Evolutionary conservation across 2,888 invertebrate species (phyloP).

Genomic region (Agrochola lota): DNA sequence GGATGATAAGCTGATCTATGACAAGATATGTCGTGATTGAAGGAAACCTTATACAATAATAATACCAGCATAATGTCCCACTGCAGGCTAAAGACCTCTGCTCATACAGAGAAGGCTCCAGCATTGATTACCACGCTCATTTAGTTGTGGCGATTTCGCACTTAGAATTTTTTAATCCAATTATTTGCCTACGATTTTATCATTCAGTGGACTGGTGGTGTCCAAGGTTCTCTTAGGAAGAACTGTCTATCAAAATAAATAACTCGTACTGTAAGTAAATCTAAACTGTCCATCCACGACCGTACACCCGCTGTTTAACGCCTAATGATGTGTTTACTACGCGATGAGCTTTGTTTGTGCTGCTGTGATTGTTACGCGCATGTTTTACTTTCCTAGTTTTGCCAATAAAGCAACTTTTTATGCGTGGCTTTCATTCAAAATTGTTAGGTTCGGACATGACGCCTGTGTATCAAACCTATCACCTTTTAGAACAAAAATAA

Average conservation of each 20-base stretch:
- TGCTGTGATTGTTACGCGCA: constrained; percentile 82
- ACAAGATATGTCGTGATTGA: no score
- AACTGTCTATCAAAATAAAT: background rate
- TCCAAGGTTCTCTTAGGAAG: background rate
- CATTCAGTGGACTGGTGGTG: no score
- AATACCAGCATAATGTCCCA: background rate
- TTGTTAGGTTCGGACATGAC: constrained; percentile 63
- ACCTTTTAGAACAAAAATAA: constrained; percentile 67
- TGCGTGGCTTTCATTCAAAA: constrained; percentile 77
- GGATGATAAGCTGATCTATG: background rate
- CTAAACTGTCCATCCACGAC: constrained; percentile 66
- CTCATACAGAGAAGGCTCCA: background rate
- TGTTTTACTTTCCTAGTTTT: constrained; percentile 68
- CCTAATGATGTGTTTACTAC: constrained; percentile 62
- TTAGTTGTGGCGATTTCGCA: background rate
- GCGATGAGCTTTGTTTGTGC: constrained; percentile 85
- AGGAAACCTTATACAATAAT: no score
- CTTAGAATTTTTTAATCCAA: background rate
- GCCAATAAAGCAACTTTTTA: constrained; percentile 74
- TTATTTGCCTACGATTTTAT: background rate
- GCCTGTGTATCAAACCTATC: constrained; percentile 86
- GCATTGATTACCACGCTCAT: background rate
- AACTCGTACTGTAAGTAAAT: background rate
- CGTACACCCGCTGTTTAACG: constrained; percentile 46
- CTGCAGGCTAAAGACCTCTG: background rate